Evolutionary conservation across 2,888 invertebrate genomes (phyloP), one percentile per base, ranked within the genome.

Genomic region (Chalcosyrphus nemorum): DNA sequence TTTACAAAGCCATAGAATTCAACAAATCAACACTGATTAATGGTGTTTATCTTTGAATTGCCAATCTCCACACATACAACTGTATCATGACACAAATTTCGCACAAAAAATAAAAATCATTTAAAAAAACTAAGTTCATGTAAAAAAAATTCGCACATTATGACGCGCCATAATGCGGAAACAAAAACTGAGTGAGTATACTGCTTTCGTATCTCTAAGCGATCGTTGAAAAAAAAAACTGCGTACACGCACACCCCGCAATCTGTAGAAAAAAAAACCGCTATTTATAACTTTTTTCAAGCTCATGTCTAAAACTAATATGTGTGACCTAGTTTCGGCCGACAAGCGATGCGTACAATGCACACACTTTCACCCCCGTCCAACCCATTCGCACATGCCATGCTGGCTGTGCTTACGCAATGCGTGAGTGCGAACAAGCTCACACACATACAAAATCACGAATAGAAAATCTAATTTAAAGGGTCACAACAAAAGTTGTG

Each of bases 261-360:
- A 13, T 27, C 47, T 9, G 43, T 21, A 43, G 19, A 3, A n/a
- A n/a, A n/a, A n/a, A n/a, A n/a, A n/a, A n/a, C n/a, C 27, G 3
- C 24, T 68, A 75, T 75, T 41, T 61, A 41, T 54, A 70, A 27
- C 9, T 65, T 63, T 57, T 21, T 57, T 50, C 41, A 13, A 43
- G 19, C 50, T 66, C n/a, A 45, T 59, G 76, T 76, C 57, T 65
- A 66, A 71, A 45, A 38, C 65, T 57, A 65, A 77, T 82, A 82
- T 82, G 77, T 66, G 27, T 82, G 81, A 82, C 81, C 81, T 77
- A 82, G 65, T 77, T 81, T 77, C 21, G 59, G 17, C 3, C 32
- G 32, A 38, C 32, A 21, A 38, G 17, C 59, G 71, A 70, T 74
- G 72, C 78, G 72, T 68, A 68, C 52, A 13, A 9, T 29, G 11